Evolutionary conservation across 2,888 invertebrate species (phyloP), one percentile per base, ranked within the genome.

Genomic region (Xestoiulus laeticollis): DNA sequence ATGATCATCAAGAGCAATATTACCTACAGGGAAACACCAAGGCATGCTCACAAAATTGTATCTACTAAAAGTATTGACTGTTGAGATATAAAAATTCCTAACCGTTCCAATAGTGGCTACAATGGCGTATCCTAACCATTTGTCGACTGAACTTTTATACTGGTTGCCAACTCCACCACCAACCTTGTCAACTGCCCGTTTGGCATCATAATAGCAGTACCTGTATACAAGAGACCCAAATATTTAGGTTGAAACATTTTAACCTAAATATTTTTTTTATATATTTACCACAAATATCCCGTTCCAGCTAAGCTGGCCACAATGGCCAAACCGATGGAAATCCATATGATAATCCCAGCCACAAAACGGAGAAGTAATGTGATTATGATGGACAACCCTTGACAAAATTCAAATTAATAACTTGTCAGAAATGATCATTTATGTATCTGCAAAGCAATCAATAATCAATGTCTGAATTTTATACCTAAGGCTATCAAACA

Each of bases 261-360:
- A 44, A 44, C 14, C 44, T 16, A 53, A 2, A 19, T 53, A 19
- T 53, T 48, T 48, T 53, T 53, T 53, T 19, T 53, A 4, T 1
- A 48, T 59, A 30, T 4, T 89, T 89, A 91, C 95, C 95, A 95
- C 88, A 95, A 92, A 90, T 93, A 94, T 32, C 93, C 91, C 5
- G 95, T 94, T 59, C 93, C 94, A 19, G 91, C 93, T 43, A 94
- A 90, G 87, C 93, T 93, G 30, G 93, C 93, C 12, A 93, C 59
- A 14, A 93, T 92, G 12, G 93, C 93, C 16, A 93, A 93, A 82
- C 93, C 90, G 30, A 95, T 91, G 26, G 95, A 93, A n/a, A 94
- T 90, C 94, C 95, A 95, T 88, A 95, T 94, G 22, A 95, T 93
- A 88, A 94, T 91, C 86, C 93, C 94, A 30, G 94, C 94, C 88